These are phyloP conservation scores for Drosophila orena DNA, from an alignment of 1,140 invertebrate species.

Conservation along the genomic window DNA sequence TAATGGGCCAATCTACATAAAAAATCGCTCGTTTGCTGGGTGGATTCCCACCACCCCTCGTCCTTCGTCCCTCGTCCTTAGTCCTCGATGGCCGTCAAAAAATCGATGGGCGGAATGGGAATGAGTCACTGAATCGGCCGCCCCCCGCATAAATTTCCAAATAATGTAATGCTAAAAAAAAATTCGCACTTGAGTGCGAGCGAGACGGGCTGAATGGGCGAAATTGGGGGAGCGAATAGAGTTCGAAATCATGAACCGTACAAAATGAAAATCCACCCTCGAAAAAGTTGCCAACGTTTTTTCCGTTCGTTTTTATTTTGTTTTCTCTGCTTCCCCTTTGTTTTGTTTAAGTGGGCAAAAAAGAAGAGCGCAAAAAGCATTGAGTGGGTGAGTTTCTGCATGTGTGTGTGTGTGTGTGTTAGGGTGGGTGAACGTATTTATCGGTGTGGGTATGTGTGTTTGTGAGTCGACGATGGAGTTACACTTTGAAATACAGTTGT, in stretches of 20 bases:
- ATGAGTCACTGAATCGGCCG: constrained; percentile 45
- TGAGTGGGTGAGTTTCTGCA: constrained; percentile 31
- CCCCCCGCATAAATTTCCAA: constrained; percentile 81
- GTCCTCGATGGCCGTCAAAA: constrained; percentile 40
- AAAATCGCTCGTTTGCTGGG: constrained; percentile 59
- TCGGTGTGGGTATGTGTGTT: constrained; percentile 25
- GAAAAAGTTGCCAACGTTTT: constrained; percentile 71
- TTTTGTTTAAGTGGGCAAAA: constrained; percentile 67
- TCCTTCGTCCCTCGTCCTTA: too few relatives aligned
- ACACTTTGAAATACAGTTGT: constrained; percentile 6
- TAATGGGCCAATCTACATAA: constrained; percentile 82
- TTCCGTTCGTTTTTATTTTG: constrained; percentile 50
- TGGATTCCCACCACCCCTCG: not conserved
- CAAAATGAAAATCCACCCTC: constrained; percentile 82
- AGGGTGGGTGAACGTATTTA: constrained; percentile 18
- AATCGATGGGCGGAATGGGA: constrained; percentile 67
- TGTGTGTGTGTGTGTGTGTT: constrained; percentile 16
- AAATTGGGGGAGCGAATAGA: constrained; percentile 64
- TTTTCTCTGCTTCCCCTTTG: constrained; percentile 56
- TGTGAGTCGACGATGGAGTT: constrained; percentile 11
- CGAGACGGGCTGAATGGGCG: constrained; percentile 7
- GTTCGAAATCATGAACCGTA: constrained; percentile 81
- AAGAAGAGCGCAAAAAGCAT: constrained; percentile 71
- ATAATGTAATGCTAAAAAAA: constrained; percentile 80
- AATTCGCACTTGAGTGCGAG: constrained; percentile 38